These are phyloP conservation scores for Heterochromis multidens DNA, from an alignment of 2,113 vertebrate species.

Conservation along the genomic window DNA sequence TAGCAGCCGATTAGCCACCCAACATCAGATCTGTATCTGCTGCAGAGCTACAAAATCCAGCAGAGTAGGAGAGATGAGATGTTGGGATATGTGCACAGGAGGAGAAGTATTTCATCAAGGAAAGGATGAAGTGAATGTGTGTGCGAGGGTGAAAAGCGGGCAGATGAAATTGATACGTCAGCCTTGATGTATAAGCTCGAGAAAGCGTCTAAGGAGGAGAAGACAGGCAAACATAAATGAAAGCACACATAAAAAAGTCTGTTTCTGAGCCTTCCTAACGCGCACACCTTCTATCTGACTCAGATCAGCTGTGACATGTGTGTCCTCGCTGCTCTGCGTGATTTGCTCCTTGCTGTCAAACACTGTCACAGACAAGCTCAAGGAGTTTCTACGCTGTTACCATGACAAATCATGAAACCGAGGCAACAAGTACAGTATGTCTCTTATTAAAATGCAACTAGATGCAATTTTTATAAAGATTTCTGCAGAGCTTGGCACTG, in stretches of 20 bases:
- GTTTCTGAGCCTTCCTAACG: neutral
- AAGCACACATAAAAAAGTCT: neutral
- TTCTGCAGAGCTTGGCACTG: too few relatives aligned
- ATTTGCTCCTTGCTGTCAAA: neutral
- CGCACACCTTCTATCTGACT: neutral
- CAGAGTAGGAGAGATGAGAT: neutral
- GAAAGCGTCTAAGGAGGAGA: neutral
- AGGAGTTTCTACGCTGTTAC: neutral
- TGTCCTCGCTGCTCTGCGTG: neutral
- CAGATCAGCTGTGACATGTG: neutral
- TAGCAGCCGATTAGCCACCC: conserved; percentile 17
- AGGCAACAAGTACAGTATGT: neutral
- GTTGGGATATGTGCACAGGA: neutral
- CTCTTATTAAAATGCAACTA: neutral
- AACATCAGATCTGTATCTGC: conserved; percentile 16
- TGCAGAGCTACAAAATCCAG: neutral
- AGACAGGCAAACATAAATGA: neutral
- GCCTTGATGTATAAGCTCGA: neutral
- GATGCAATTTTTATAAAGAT: neutral
- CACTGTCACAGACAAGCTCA: neutral
- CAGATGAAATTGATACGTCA: neutral
- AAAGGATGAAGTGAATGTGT: neutral
- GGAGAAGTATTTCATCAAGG: conserved; percentile 2
- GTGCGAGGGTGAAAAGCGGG: neutral
- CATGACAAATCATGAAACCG: neutral